Conservation (phyloP, 1,140 invertebrate species). For the Trichonephila clavata region DNA sequence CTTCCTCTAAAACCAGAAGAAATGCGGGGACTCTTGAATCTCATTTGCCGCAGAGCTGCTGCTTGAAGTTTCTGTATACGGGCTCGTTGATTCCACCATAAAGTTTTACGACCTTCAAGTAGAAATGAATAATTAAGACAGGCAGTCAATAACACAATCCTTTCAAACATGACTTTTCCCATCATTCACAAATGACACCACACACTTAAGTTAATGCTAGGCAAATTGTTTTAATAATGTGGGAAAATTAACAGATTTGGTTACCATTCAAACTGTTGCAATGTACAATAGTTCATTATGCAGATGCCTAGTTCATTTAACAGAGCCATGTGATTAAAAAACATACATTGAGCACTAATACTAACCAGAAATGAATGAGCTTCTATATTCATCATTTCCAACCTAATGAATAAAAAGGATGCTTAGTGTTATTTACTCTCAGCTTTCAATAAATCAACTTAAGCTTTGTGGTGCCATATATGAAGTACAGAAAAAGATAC, state of each 20-base stretch:
- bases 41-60: conserved; percentile 11
- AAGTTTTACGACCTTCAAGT: conserved; percentile 64
- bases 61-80: conserved; percentile 46
- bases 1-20: conserved; percentile 42
- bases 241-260: conserved; percentile 33
- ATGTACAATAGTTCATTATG: conserved; percentile 3
- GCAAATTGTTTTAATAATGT: conserved; percentile 14
- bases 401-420: conserved; percentile 76
- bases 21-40: conserved; percentile 47
- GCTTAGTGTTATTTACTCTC: conserved; percentile 58
- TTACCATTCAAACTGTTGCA: conserved; percentile 76
- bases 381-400: conserved; percentile 72
- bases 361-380: conserved; percentile 67
- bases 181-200: conserved; percentile 75
- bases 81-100: conserved; percentile 69
- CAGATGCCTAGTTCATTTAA: neutral
- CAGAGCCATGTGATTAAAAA: neutral
- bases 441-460: conserved; percentile 46
- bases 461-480: conserved; percentile 75
- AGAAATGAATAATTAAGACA: neutral
- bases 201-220: conserved; percentile 57
- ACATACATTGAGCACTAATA: conserved; percentile 44
- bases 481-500: conserved; percentile 64
- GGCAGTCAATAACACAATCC: neutral
- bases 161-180: conserved; percentile 15